These are phyloP conservation scores for Phyllotreta striolata DNA, from an alignment of 2,888 invertebrate species.

Conservation along the genomic window DNA sequence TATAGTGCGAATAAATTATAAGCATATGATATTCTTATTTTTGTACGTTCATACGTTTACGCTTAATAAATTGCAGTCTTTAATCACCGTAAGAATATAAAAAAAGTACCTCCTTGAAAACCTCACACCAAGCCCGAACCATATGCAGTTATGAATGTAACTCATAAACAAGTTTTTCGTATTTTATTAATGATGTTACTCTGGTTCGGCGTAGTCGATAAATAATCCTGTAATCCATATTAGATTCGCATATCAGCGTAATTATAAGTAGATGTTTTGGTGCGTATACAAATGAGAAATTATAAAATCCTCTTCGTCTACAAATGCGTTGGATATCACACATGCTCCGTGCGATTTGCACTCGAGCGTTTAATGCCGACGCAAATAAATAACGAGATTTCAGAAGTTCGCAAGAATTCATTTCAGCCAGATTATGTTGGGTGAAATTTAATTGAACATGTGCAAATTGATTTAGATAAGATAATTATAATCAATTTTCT, in stretches of 20 bases:
- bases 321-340: slow-evolving; percentile 37
- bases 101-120: slow-evolving; percentile 12
- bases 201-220: slow-evolving; percentile 31
- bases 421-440: no score
- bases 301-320: slow-evolving; percentile 42
- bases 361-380: slow-evolving; percentile 54
- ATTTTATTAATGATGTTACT: slow-evolving; percentile 30
- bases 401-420: background rate
- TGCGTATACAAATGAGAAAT: slow-evolving; percentile 44
- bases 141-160: slow-evolving; percentile 20
- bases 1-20: no score
- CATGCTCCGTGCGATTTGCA: slow-evolving; percentile 41
- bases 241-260: slow-evolving; percentile 44
- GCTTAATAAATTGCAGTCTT: no score
- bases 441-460: no score
- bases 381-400: slow-evolving; percentile 57
- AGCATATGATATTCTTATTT: no score
- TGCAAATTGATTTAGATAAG: no score
- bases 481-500: no score
- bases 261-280: slow-evolving; percentile 45
- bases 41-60: no score
- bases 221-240: slow-evolving; percentile 44
- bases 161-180: slow-evolving; percentile 31
- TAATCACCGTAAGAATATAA: slow-evolving; percentile 9
- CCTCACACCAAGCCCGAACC: slow-evolving; percentile 24